Percentiles rank a stretch among this genome's conserved stretches.
Evolutionary conservation across 2,113 vertebrate species (phyloP).

Genomic region (Lepisosteus oculatus): DNA sequence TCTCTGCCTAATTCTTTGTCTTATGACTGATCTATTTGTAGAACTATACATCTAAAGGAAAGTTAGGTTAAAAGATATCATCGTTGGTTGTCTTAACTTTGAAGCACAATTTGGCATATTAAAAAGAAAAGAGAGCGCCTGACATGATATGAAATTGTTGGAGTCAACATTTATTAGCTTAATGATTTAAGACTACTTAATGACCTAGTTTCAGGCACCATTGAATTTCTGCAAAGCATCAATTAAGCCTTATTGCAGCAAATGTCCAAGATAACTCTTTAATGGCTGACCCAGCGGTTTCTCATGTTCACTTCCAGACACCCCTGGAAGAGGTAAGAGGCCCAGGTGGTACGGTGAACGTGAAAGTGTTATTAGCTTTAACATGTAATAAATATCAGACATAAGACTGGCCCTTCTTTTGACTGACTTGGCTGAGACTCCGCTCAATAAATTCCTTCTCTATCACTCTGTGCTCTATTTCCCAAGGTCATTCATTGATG

Average conservation of each 20-base stretch:
- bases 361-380: constrained; percentile 18
- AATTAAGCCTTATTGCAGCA: constrained; percentile 17
- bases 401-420: background rate
- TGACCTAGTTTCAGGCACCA: constrained; percentile 23
- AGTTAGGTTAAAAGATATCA: no score
- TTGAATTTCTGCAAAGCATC: constrained; percentile 21
- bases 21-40: no score
- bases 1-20: no score
- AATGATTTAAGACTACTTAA: constrained; percentile 25
- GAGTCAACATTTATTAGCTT: constrained; percentile 31
- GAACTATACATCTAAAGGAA: no score
- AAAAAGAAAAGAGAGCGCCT: background rate
- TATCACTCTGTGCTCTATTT: background rate
- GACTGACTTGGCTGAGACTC: background rate
- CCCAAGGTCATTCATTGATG: constrained; percentile 26
- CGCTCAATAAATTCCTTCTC: constrained; percentile 14
- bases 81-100: no score
- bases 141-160: constrained; percentile 12
- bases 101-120: no score
- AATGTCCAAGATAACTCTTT: constrained; percentile 4
- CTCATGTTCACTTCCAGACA: constrained; percentile 19
- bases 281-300: constrained; percentile 21
- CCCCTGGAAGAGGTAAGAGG: background rate
- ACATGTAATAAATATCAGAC: constrained; percentile 15
- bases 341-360: background rate